These are phyloP conservation scores for Onychomys arenicola DNA, from an alignment of 2,797 vertebrate species.

Conservation along the genomic window DNA sequence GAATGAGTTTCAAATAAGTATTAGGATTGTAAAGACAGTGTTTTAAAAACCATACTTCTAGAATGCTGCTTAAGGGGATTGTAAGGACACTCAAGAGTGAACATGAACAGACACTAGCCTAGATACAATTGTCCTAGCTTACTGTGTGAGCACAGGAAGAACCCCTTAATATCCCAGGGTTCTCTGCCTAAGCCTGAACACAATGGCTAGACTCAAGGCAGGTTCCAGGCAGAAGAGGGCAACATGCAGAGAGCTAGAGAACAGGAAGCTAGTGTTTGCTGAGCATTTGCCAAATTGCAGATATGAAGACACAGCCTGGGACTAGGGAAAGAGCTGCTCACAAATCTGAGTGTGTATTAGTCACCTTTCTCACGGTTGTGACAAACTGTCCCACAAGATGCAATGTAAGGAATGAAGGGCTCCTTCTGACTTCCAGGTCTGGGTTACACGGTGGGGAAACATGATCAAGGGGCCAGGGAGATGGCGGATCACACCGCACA, in stretches of 20 bases:
- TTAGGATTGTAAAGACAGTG: neutral
- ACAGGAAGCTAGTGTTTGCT: neutral
- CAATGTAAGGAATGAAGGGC: neutral
- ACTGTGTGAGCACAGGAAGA: neutral
- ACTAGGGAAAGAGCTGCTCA: neutral
- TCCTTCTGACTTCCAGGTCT: neutral
- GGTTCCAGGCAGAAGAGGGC: neutral
- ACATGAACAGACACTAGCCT: neutral
- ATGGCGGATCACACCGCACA: neutral
- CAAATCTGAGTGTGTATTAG: neutral
- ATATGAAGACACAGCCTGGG: neutral
- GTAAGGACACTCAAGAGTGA: neutral
- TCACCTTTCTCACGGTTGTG: neutral
- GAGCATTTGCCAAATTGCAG: neutral
- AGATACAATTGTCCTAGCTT: neutral
- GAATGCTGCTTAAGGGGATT: neutral
- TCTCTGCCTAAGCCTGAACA: neutral
- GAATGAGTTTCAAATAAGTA: conserved; percentile 28
- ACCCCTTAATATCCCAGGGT: neutral
- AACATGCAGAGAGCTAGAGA: neutral
- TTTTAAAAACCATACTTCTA: neutral
- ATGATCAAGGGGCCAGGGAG: too few species aligned
- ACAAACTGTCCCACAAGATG: neutral
- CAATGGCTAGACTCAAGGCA: neutral
- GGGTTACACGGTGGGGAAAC: neutral